Evolutionary conservation across 2,888 invertebrate genomes (phyloP).

Genomic region (Cartodere bifasciata): DNA sequence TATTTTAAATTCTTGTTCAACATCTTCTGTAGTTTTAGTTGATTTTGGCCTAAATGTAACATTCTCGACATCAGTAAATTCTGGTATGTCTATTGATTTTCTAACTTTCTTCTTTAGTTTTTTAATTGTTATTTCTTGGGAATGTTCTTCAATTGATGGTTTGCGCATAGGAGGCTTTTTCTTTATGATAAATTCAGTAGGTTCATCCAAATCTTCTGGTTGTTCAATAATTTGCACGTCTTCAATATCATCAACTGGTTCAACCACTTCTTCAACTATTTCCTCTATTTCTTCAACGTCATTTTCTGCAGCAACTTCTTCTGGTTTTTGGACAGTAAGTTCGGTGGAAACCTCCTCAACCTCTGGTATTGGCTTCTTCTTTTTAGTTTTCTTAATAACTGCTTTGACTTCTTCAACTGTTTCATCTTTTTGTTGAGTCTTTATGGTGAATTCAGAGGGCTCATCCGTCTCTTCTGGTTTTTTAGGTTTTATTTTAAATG

Average conservation of each 20-base stretch:
- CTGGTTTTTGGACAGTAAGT: constrained; percentile 22
- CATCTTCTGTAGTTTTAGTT: constrained; percentile 71
- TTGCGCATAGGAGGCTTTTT: constrained; percentile 39
- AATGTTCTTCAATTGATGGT: constrained; percentile 42
- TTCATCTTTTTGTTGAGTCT: constrained; percentile 28
- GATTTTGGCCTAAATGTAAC: constrained; percentile 67
- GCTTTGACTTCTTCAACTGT: not conserved
- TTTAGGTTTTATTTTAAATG: constrained; percentile 1
- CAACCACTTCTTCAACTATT: constrained; percentile 20
- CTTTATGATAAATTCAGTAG: constrained; percentile 42
- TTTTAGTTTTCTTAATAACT: constrained; percentile 3
- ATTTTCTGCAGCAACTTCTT: constrained; percentile 10
- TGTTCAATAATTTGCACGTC: constrained; percentile 14
- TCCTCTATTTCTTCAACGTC: constrained; percentile 17
- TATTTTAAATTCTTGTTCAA: constrained; percentile 82
- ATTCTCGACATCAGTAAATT: constrained; percentile 61
- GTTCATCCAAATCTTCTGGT: constrained; percentile 21
- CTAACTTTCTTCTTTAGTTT: constrained; percentile 56
- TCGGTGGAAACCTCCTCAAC: constrained; percentile 22
- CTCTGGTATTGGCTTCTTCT: constrained; percentile 6
- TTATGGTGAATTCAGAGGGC: constrained; percentile 40
- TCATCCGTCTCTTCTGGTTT: constrained; percentile 20
- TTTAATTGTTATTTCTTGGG: constrained; percentile 59
- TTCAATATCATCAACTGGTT: constrained; percentile 24
- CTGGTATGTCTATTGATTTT: constrained; percentile 55